Evolutionary conservation across 1,140 invertebrate genomes (phyloP).

Genomic region (Branchinecta lynchi): DNA sequence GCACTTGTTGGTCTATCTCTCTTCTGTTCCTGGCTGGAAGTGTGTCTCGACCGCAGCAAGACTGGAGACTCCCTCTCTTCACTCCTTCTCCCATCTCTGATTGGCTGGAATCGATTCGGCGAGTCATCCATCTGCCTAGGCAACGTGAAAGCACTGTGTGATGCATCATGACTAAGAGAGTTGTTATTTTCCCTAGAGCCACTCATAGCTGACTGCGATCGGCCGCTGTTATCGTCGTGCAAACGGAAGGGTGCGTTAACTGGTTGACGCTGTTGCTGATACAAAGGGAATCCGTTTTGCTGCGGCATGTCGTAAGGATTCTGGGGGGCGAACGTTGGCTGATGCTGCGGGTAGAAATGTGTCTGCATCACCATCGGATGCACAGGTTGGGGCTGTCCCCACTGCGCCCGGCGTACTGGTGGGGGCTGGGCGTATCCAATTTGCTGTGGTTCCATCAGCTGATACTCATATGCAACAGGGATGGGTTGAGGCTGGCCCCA

Average conservation of each 20-base stretch:
- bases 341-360: background rate
- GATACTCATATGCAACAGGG: constrained; percentile 11
- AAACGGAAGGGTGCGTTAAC: background rate
- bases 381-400: constrained; percentile 20
- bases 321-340: background rate
- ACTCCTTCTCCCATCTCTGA: background rate
- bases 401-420: constrained; percentile 22
- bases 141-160: background rate
- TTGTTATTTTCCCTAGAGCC: background rate
- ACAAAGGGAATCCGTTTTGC: constrained; percentile 18
- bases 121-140: background rate
- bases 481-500: constrained; percentile 25
- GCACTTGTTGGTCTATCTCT: background rate
- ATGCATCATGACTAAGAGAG: background rate
- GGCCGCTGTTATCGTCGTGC: background rate
- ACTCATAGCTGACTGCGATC: background rate
- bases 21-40: constrained; percentile 5
- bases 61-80: background rate
- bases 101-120: background rate
- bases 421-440: constrained; percentile 19
- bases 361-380: background rate
- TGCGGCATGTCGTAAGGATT: constrained; percentile 13
- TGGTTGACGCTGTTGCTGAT: constrained; percentile 17
- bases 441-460: constrained; percentile 1
- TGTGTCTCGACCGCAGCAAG: background rate